Evolutionary conservation across 2,888 invertebrate species (phyloP).

Genomic region (Lottia gigantea): DNA sequence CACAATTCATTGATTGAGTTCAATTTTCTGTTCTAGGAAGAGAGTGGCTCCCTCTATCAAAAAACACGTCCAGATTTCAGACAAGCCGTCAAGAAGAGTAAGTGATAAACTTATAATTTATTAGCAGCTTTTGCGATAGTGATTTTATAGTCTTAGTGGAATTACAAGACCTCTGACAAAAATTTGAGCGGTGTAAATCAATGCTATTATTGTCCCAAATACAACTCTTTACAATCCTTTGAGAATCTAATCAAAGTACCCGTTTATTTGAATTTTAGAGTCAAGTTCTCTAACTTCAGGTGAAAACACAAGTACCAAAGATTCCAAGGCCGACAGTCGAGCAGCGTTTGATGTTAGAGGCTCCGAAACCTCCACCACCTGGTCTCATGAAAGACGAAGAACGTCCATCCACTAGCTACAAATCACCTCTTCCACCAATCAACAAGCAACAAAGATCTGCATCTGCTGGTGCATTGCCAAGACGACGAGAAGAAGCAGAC

Average conservation of each 20-base stretch:
- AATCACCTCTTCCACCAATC: constrained; percentile 38
- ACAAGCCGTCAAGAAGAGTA: constrained; percentile 48
- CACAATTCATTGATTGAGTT: too few relatives aligned
- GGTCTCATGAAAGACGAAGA: constrained; percentile 33
- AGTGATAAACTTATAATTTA: too few relatives aligned
- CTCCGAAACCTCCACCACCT: constrained; percentile 39
- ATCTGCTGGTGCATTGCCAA: constrained; percentile 12
- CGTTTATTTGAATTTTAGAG: neutral
- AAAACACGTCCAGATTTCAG: constrained; percentile 46
- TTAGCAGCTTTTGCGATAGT: too few relatives aligned
- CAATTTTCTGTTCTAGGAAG: constrained; percentile 38
- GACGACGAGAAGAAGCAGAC: constrained; percentile 24
- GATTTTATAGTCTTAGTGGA: constrained; percentile 12
- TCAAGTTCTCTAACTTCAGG: constrained; percentile 32
- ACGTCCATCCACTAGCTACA: constrained; percentile 34
- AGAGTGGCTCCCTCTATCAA: constrained; percentile 40
- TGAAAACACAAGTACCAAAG: constrained; percentile 54
- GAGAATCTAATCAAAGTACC: too few relatives aligned
- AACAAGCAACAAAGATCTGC: constrained; percentile 15
- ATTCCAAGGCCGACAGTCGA: constrained; percentile 62
- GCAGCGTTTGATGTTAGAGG: constrained; percentile 56
- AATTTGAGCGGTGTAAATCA: too few relatives aligned
- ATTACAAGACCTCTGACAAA: too few relatives aligned
- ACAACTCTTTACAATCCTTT: too few relatives aligned
- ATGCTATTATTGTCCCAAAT: too few relatives aligned